Evolutionary conservation across 2,797 vertebrate species (phyloP), one percentile per base, ranked within the genome.

Genomic region (Antrozous pallidus): DNA sequence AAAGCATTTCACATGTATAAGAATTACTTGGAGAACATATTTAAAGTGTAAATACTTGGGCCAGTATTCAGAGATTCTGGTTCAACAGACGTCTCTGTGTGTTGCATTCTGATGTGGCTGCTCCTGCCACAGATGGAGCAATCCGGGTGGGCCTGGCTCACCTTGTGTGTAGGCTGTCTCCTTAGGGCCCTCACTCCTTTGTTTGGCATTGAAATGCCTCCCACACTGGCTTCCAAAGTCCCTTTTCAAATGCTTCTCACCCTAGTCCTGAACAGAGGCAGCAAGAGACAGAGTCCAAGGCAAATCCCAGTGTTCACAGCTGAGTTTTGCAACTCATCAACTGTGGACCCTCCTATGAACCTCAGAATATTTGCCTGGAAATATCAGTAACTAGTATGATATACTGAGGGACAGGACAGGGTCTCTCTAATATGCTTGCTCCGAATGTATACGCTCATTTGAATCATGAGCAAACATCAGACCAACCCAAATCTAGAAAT

Each of bases 1-100:
- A 74, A 51, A 40, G 89, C 45, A 81, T n/a, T 84, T 84, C 70
- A 45, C 8, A 10, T 63, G 20, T 71, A 17, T 74, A 80, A 90
- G 40, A 80, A 79, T 92, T 70, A 88, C 36, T 17, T 47, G 65
- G 73, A 65, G 61, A 69, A 14, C 54, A 20, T 85, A 28, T 56
- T 91, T 77, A 86, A 94, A 61, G 71, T 51, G 26, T 38, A 87
- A 90, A 71, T 51, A 69, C 31, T 74, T 86, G 83, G 65, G 61
- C 33, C 67, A 16, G 9, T 22, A 36, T 6, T 61, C 58, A 78
- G 56, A 95, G 81, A 90, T 86, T 89, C 69, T 88, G 69, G 42
- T 86, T 85, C 42, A 47, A 5, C 9, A n/a, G 56, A 22, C 33
- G 54, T 38, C 24, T 88, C 14, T 12, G 58, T 61, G 7, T 42